A percentile compares a stretch with the other conserved stretches of the same genome.
Evolutionary conservation across 1,140 invertebrate genomes (phyloP).

Genomic region (Asobara japonica): DNA sequence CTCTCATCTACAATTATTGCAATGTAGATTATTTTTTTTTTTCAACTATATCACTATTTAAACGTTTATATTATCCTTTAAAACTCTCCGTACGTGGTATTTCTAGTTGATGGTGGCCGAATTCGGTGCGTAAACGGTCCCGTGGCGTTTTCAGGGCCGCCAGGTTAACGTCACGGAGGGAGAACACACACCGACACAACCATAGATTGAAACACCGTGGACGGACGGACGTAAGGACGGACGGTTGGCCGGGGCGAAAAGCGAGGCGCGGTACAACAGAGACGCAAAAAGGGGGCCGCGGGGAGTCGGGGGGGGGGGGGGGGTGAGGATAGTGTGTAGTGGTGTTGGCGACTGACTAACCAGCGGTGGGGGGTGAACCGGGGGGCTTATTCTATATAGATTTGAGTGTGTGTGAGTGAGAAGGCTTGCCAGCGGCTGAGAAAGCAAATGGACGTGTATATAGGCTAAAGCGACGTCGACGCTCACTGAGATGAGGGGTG

Average conservation of each 20-base stretch:
- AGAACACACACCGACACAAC: slow-evolving; percentile 51
- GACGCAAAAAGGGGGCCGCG: slow-evolving; percentile 29
- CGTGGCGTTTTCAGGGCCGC: slow-evolving; percentile 62
- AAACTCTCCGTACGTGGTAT: slow-evolving; percentile 19
- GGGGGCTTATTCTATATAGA: too few relatives aligned
- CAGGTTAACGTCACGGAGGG: slow-evolving; percentile 63
- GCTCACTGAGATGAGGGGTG: slow-evolving; percentile 30
- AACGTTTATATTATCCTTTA: neutral
- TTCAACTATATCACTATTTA: neutral
- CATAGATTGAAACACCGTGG: slow-evolving; percentile 56
- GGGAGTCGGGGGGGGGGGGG: slow-evolving; percentile 10
- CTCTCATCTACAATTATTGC: neutral
- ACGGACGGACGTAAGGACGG: slow-evolving; percentile 60
- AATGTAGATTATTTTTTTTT: too few relatives aligned
- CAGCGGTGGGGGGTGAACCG: neutral
- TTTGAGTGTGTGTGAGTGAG: neutral
- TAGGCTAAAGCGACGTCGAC: slow-evolving; percentile 37
- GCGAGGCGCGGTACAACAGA: slow-evolving; percentile 44
- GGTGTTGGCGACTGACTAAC: slow-evolving; percentile 20
- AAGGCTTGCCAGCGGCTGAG: neutral
- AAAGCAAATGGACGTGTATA: slow-evolving; percentile 19
- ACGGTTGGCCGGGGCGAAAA: slow-evolving; percentile 49
- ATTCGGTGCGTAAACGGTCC: slow-evolving; percentile 49
- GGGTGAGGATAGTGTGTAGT: slow-evolving; percentile 20
- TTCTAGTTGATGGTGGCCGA: slow-evolving; percentile 46